Base-by-base conservation (phyloP, 2,113 vertebrate genomes). In the Shinisaurus crocodilurus region DNA sequence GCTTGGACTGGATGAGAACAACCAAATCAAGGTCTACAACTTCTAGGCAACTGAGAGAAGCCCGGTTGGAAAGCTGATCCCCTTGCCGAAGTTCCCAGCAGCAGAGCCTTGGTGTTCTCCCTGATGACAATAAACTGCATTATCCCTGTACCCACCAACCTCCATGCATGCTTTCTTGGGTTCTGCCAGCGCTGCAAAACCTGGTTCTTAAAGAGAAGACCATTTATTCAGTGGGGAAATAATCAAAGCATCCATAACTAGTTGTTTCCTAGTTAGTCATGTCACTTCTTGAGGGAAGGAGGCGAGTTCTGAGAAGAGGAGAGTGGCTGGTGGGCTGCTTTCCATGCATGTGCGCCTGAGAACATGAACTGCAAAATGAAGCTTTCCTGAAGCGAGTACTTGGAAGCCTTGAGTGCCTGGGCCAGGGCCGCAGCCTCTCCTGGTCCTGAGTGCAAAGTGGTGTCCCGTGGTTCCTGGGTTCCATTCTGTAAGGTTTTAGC, bases 1-100 rank as follows among this genome's bases (percentile, higher is more conserved):
- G 92, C 98, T 99, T 12, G 97, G 98, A 0, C 95, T 99, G 96
- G 98, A 99, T 91, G 98, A 98, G 5, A 98, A 98, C 91, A 97
- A 98, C 43, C 97, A 98, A 60, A 98, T 99, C 90, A 97, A 98
- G 92, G 97, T 99, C 81, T 98, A 97, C 93, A 98, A 94, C 69
- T 98, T 96, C 93, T 99, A 86, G 63, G 74, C n/a, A 57, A n/a
- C 34, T 2, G 16, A n/a, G 65, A 89, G 34, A 43, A 0, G 32
- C 18, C 1, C 7, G 25, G 27, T 10, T 67, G 54, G 34, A 25
- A 43, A 60, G 76, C 43, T 50, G 29, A 74, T 12, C 0, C 5
- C 86, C 79, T 60, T 6, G 80, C 84, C 10, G 63, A n/a, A 82
- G 87, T 91, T 88, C 88, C 92, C 25, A 32, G 37, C 0, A 1